Base-by-base conservation (phyloP, 2,888 invertebrate species). In the Drosophila borealis region DNA sequence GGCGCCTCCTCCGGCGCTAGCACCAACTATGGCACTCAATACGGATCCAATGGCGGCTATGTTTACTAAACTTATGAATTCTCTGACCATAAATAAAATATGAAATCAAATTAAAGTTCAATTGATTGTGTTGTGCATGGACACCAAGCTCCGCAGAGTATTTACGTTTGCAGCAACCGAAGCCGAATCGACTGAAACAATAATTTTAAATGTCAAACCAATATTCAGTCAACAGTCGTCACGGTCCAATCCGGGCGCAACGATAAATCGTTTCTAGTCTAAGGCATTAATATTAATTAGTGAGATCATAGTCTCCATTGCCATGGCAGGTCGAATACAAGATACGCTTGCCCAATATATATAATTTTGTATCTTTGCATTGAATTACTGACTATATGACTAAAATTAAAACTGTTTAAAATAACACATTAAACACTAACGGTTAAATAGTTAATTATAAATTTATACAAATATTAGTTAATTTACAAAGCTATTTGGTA, bases 41-140 rank as follows among this genome's bases (percentile, higher is more conserved):
- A 91, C 73, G 92, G 71, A n/a, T 62, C 90, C 65, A 89, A 92
- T 62, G 91, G 91, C 48, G 91, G 91, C 19, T 91, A 91, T 62
- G 81, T 91, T 57, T 91, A 92, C 77, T 90, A 89, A 66, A 11
- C 34, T 33, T 10, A 29, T 33, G 11, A 6, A 21, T 50, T 56
- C 14, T n/a, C n/a, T 57, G 37, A 4, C 19, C 3, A 34, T 19
- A 53, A 42, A 42, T 63, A 60, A 36, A 44, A 21, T 34, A 10
- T 21, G 25, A 25, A 39, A 54, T 41, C 17, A 17, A 53, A 53
- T 33, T 39, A 4, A 10, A 14, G 25, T 21, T 5, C 11, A 41
- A 42, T 36, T 39, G n/a, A 39, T n/a, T 29, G 19, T 25, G 10
- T 45, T 4, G 4, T 25, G 13, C 19, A n/a, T 25, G 34, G 37